phyloP scores from a whole-genome alignment of 2,113 vertebrate species.

The Tupaia tana region DNA sequence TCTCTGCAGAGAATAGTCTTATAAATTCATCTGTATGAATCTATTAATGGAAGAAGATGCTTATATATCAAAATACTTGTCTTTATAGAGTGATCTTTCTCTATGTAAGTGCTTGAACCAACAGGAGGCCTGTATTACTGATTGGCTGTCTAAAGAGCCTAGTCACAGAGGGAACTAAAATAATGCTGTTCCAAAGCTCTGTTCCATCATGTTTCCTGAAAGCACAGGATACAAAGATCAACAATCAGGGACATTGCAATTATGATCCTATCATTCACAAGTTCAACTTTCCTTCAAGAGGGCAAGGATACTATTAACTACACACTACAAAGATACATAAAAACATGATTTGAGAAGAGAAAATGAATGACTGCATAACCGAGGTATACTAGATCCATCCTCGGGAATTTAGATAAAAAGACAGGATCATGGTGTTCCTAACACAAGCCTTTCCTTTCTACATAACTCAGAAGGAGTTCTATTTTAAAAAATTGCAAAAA shows the following conservation, averaged over 20 bases:
- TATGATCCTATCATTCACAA: slow-evolving; percentile 14
- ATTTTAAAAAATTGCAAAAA: slow-evolving; percentile 52
- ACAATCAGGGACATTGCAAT: background rate
- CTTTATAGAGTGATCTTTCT: background rate
- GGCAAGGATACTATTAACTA: background rate
- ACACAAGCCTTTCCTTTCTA: slow-evolving; percentile 13
- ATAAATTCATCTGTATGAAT: background rate
- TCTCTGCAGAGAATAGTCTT: background rate
- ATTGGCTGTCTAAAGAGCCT: background rate
- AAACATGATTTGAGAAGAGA: background rate
- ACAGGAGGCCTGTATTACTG: background rate
- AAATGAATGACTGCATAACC: background rate
- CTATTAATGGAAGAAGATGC: background rate
- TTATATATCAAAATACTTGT: background rate
- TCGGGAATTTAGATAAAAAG: background rate
- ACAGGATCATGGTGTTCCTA: slow-evolving; percentile 28
- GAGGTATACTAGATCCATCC: background rate
- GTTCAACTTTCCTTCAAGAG: slow-evolving; percentile 25
- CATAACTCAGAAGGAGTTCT: slow-evolving; percentile 46
- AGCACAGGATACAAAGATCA: slow-evolving; percentile 35
- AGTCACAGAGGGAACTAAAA: background rate
- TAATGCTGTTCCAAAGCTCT: background rate
- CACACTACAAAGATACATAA: background rate
- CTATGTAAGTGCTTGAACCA: background rate
- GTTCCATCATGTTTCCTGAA: background rate